These are phyloP conservation scores for Aphidoletes aphidimyza DNA, from an alignment of 2,888 invertebrate species.

Conservation along the genomic window DNA sequence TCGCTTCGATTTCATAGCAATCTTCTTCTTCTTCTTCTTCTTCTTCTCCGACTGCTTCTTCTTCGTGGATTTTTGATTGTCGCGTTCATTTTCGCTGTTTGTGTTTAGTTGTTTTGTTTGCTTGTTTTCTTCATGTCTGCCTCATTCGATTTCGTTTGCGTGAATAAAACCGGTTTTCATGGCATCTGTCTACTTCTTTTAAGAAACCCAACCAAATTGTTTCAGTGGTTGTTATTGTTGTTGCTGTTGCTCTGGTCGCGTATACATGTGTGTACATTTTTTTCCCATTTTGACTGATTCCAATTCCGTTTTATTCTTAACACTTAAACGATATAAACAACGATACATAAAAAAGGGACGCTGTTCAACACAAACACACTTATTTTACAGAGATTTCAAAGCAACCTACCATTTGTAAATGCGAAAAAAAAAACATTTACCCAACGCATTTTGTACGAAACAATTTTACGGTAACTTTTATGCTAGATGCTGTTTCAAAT, in stretches of 20 bases:
- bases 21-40: constrained; percentile 1
- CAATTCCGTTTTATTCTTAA: constrained; percentile 26
- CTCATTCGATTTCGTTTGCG: constrained; percentile 52
- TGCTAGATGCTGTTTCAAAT: constrained; percentile 34
- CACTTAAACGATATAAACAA: neutral
- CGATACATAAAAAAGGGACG: neutral
- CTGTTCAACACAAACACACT: neutral
- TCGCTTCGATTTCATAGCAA: neutral
- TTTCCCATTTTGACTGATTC: constrained; percentile 15
- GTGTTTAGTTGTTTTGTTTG: constrained; percentile 2
- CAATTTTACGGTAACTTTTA: constrained; percentile 30
- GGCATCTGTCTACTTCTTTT: constrained; percentile 52
- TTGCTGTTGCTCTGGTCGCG: too few species aligned
- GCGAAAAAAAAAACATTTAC: neutral
- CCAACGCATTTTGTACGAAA: neutral
- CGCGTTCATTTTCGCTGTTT: constrained; percentile 17
- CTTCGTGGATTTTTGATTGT: too few species aligned
- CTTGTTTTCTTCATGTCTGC: neutral
- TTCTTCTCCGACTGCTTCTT: too few species aligned
- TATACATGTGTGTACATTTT: too few species aligned
- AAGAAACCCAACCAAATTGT: constrained; percentile 7
- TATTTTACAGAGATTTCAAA: neutral
- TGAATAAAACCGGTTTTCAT: constrained; percentile 51
- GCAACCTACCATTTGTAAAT: neutral
- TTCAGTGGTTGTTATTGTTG: too few species aligned